phyloP scores from a whole-genome alignment of 2,113 vertebrate genomes.

The Pituophis catenifer region DNA sequence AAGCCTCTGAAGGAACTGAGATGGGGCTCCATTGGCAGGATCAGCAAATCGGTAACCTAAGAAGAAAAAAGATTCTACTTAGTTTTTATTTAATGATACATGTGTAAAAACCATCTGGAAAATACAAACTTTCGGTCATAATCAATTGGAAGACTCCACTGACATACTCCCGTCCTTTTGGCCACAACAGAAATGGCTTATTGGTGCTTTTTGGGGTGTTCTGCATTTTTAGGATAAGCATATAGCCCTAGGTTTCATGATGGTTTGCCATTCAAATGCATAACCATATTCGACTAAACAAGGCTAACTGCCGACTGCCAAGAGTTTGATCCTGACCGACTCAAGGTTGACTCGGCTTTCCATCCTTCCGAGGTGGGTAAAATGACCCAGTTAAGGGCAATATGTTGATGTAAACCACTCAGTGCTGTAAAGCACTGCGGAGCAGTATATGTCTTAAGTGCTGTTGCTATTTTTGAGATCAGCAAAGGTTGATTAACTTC shows the following conservation, averaged over 20 bases:
- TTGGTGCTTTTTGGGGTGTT: not conserved
- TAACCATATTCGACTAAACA: not conserved
- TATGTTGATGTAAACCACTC: too few species aligned
- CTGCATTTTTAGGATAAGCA: not conserved
- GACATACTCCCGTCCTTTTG: not conserved
- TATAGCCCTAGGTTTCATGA: not conserved
- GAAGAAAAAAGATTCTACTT: not conserved
- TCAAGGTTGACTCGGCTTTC: too few species aligned
- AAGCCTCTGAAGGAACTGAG: conserved; percentile 1
- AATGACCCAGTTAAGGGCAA: too few species aligned
- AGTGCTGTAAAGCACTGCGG: too few species aligned
- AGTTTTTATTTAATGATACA: not conserved
- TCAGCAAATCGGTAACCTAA: conserved; percentile 1
- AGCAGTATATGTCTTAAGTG: too few species aligned
- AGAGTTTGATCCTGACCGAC: too few species aligned
- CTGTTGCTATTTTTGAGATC: not conserved
- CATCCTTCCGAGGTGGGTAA: too few species aligned
- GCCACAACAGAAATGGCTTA: not conserved
- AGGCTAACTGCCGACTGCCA: too few species aligned
- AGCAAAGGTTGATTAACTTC: not conserved
- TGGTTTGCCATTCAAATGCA: not conserved
- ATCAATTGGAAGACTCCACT: not conserved
- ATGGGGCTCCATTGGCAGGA: not conserved
- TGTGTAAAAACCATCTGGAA: not conserved
- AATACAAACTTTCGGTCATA: not conserved